Evolutionary conservation across 1,140 invertebrate species (phyloP).

Genomic region (Drosophila biarmipes): DNA sequence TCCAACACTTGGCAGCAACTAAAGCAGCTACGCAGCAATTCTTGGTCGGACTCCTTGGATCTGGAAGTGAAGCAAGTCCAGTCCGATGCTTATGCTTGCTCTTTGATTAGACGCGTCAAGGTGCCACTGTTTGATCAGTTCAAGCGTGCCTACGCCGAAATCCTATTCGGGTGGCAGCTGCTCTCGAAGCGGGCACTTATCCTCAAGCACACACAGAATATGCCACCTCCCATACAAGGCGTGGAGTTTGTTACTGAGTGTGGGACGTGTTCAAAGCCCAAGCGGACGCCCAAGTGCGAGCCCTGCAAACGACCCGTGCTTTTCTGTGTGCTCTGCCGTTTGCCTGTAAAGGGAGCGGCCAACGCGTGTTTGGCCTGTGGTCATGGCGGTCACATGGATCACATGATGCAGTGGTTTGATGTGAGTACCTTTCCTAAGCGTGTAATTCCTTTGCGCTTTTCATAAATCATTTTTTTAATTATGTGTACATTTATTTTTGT

Average conservation of each 20-base stretch:
- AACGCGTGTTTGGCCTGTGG: slow-evolving; percentile 94
- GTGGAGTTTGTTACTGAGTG: slow-evolving; percentile 93
- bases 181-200: slow-evolving; percentile 92
- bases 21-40: slow-evolving; percentile 93
- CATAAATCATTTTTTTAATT: background rate
- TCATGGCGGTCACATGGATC: slow-evolving; percentile 95
- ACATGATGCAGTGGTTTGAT: slow-evolving; percentile 93
- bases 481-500: background rate
- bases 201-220: slow-evolving; percentile 90
- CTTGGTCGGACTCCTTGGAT: slow-evolving; percentile 94
- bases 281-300: slow-evolving; percentile 87
- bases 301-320: slow-evolving; percentile 90
- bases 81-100: slow-evolving; percentile 61
- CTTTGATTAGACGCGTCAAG: slow-evolving; percentile 84
- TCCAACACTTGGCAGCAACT: slow-evolving; percentile 75
- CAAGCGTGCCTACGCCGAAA: slow-evolving; percentile 94
- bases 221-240: slow-evolving; percentile 87
- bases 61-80: slow-evolving; percentile 66
- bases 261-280: slow-evolving; percentile 87
- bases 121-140: slow-evolving; percentile 92
- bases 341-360: slow-evolving; percentile 93
- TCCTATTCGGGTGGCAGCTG: slow-evolving; percentile 92
- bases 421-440: slow-evolving; percentile 85
- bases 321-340: slow-evolving; percentile 93
- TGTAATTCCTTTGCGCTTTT: no score